Base-by-base conservation (phyloP, 2,113 vertebrate genomes). In the Dipodomys ordii region DNA sequence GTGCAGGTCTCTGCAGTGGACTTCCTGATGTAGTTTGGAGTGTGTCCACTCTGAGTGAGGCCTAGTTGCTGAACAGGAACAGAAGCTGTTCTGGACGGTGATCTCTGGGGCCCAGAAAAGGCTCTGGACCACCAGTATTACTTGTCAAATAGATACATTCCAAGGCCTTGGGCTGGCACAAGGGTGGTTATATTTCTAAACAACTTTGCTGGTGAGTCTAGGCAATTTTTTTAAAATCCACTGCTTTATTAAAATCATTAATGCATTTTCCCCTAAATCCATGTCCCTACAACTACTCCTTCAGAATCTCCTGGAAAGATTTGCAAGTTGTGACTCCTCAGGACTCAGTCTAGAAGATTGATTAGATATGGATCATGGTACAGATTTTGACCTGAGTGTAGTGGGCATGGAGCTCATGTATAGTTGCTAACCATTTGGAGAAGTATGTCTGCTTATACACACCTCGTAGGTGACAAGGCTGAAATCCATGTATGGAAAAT, bases 401-500 rank as follows among this genome's bases (percentile, higher is more conserved):
- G 11, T 76, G 62, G 64, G 12, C 16, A 2, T 6, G 6, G 46
- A 23, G 32, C 11, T 60, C 77, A 81, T 57, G 6, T 60, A 28
- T 77, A 32, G 87, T 87, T 81, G 39, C 39, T 65, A 39, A 32
- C 16, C 22, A 15, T 87, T 87, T 80, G 13, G 25, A 77, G 39
- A 77, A 13, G 2, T 19, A 30, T 8, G 2, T 85, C 25, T 86
- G 53, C 44, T 25, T 74, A 46, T 60, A 3, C 13, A 15, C 1
- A 60, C 7, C 2, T 74, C 78, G 19, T 6, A 67, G 20, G n/a
- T 0, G 23, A 25, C 32, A 67, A 82, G 72, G 27, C 27, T 23
- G 89, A 91, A 25, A 72, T 35, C 27, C 28, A 72, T 35, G 67
- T 78, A 30, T 18, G 6, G 67, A 72, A 88, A 74, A 67, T 83